Percentiles rank a stretch among this genome's conserved stretches.
These are phyloP conservation scores for Nomada lathburiana DNA, from an alignment of 2,888 invertebrate species.

Conservation along the genomic window DNA sequence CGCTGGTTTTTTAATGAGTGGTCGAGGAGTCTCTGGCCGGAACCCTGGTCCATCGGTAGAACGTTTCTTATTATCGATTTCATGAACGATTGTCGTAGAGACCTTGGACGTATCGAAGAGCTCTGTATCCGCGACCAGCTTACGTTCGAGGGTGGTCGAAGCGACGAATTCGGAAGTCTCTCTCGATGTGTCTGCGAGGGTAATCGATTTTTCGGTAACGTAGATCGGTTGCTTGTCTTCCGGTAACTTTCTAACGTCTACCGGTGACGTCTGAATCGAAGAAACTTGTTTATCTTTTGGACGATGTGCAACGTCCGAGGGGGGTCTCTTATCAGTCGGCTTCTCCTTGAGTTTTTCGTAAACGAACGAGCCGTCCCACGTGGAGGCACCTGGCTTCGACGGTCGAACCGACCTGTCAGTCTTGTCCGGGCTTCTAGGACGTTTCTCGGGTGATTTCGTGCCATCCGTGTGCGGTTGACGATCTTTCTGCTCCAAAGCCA, in stretches of 20 bases:
- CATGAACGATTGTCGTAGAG: slow-evolving; percentile 21
- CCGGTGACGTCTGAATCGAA: not conserved
- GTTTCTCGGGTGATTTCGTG: slow-evolving; percentile 25
- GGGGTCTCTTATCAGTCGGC: slow-evolving; percentile 33
- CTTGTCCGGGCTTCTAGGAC: slow-evolving; percentile 64
- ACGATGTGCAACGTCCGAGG: slow-evolving; percentile 19
- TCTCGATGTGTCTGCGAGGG: slow-evolving; percentile 42
- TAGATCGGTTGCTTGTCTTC: slow-evolving; percentile 19
- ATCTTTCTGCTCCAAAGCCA: not conserved
- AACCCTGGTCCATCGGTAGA: slow-evolving; percentile 50
- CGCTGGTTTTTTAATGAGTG: slow-evolving; percentile 32
- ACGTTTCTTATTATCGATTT: slow-evolving; percentile 16
- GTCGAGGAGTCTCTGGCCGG: not conserved
- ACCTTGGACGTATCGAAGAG: slow-evolving; percentile 52
- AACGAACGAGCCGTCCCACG: slow-evolving; percentile 79
- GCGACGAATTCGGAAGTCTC: slow-evolving; percentile 39
- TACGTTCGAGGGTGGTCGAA: slow-evolving; percentile 44
- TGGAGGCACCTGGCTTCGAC: slow-evolving; percentile 77
- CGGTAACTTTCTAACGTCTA: not conserved
- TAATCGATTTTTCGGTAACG: slow-evolving; percentile 35
- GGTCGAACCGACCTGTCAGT: slow-evolving; percentile 72
- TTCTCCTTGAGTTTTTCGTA: slow-evolving; percentile 71
- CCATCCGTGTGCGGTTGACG: not conserved
- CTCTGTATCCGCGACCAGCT: slow-evolving; percentile 36
- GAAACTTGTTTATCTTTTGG: slow-evolving; percentile 1